Percentiles rank a stretch among this genome's conserved stretches.
Evolutionary conservation across 2,888 invertebrate genomes (phyloP).

Genomic region (Xiphydria camelus): DNA sequence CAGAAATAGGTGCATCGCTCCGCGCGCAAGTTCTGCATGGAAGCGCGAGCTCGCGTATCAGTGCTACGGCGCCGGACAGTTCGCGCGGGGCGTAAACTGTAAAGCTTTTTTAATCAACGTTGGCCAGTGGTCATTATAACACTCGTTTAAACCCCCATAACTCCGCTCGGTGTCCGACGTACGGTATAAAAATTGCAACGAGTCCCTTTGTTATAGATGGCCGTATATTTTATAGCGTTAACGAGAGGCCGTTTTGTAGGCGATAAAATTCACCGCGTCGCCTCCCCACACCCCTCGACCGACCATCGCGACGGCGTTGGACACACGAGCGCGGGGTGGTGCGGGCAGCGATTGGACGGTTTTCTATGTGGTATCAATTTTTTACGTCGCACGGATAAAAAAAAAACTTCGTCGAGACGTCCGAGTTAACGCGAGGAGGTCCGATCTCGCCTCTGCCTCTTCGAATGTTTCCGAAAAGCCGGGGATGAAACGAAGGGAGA

Average conservation of each 20-base stretch:
- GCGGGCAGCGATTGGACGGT: too few relatives aligned
- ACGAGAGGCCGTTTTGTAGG: conserved; percentile 50
- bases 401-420: too few relatives aligned
- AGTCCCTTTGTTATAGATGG: conserved; percentile 46
- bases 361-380: too few relatives aligned
- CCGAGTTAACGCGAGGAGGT: too few relatives aligned
- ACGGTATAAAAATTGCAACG: conserved; percentile 38
- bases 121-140: conserved; percentile 46
- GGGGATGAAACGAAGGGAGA: too few relatives aligned
- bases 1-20: neutral
- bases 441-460: too few relatives aligned
- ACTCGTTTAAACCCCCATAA: conserved; percentile 50
- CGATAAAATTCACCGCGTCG: conserved; percentile 46
- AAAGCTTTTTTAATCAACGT: conserved; percentile 50
- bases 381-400: too few relatives aligned
- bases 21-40: neutral
- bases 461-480: too few relatives aligned
- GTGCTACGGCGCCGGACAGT: neutral
- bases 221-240: conserved; percentile 50
- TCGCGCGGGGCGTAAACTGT: conserved; percentile 1
- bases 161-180: conserved; percentile 28
- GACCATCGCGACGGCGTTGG: too few relatives aligned
- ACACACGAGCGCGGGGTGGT: too few relatives aligned
- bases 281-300: too few relatives aligned
- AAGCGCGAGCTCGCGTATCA: too few relatives aligned